Base-by-base conservation (phyloP, 2,113 vertebrate genomes). In the Microtus richardsoni region DNA sequence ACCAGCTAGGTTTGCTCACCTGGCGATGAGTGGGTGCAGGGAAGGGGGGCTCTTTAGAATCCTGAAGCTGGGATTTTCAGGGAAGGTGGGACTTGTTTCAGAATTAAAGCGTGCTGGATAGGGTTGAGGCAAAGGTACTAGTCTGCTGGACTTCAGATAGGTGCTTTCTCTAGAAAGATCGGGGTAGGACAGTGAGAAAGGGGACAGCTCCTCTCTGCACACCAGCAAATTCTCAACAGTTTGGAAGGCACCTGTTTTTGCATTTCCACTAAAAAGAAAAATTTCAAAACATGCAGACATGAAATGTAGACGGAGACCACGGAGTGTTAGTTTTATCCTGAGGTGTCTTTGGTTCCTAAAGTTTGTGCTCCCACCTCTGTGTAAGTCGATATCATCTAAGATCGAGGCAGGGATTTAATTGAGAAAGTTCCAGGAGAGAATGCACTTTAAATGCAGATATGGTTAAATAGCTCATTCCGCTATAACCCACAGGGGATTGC, bases 1-100 rank as follows among this genome's bases (percentile, higher is more conserved):
- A 28, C 92, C 87, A 71, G 86, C 77, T 93, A n/a, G 84, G 47
- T 13, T 11, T 82, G 58, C 58, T 98, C 96, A 97, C 98, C 97
- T 98, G 96, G 93, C 77, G 93, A 30, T 16, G 24, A 39, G 60
- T 41, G 33, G 54, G 74, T 2, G 33, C 0, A 13, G 3, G 13
- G 36, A 26, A 39, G 70, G 2, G 14, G 14, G 16, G 36, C 9
- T 80, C 96, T 89, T 97, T 97, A 96, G 96, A 36, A 91, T 93
- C 73, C 94, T 94, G 39, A 87, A 94, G 89, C 89, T 88, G 95
- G 77, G 4, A 7, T 93, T 47, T 17, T 82, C 77, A 84, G 96
- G 84, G 94, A 86, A 94, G 89, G 90, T 96, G 96, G 49, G 85
- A 90, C 83, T 97, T 86, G 4, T 3, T 97, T 96, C 66, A 60